Evolutionary conservation across 2,113 vertebrate species (phyloP).

Genomic region (Rhynchomys soricoides): DNA sequence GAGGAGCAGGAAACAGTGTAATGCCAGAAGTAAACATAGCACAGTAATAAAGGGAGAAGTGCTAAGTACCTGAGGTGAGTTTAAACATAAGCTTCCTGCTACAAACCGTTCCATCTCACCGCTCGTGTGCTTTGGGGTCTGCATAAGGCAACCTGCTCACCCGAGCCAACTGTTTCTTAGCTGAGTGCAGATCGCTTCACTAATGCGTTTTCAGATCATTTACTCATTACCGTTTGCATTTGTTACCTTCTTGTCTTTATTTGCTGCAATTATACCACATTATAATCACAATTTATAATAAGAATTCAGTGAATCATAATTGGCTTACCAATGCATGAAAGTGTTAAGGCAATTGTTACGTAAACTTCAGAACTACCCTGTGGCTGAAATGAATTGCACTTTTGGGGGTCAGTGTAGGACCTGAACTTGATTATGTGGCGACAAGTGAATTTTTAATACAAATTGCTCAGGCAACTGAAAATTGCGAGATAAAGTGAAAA

Average conservation of each 20-base stretch:
- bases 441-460: not conserved
- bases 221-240: slow-evolving; percentile 5
- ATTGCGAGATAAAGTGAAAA: not conserved
- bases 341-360: not conserved
- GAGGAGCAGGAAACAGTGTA: not conserved
- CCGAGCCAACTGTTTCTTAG: slow-evolving; percentile 1
- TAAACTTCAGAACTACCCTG: not conserved
- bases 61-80: not conserved
- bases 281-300: slow-evolving; percentile 45
- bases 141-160: not conserved
- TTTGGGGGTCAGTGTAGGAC: not conserved
- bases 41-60: not conserved
- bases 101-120: not conserved
- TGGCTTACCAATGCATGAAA: slow-evolving; percentile 11
- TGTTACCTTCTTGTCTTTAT: slow-evolving; percentile 42
- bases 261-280: slow-evolving; percentile 33
- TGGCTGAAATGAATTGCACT: not conserved
- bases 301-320: not conserved
- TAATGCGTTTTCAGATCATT: slow-evolving; percentile 36
- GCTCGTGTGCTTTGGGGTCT: not conserved
- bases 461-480: not conserved
- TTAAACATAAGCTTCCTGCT: not conserved
- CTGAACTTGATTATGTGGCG: not conserved
- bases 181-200: not conserved
- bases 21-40: not conserved